These are phyloP conservation scores for Nothoprocta pentlandii DNA, from an alignment of 2,113 vertebrate species.

Conservation along the genomic window DNA sequence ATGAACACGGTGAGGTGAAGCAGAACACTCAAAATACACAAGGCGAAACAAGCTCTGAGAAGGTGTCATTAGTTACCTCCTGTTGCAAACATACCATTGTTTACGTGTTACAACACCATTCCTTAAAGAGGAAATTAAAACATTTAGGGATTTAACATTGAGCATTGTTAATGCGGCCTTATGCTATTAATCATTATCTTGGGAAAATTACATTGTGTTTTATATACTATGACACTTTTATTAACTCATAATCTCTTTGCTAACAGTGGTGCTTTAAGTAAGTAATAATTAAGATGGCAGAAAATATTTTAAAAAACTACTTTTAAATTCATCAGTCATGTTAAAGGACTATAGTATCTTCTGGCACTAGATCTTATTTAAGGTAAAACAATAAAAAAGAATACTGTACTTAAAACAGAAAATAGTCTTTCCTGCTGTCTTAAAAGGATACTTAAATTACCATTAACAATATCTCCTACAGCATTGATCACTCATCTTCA, in stretches of 20 bases:
- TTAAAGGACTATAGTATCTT: conserved; percentile 35
- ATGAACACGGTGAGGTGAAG: neutral
- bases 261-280: conserved; percentile 69
- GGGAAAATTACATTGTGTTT: conserved; percentile 78
- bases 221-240: conserved; percentile 77
- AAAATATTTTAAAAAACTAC: conserved; percentile 69
- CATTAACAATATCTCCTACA: neutral
- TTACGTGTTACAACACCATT: conserved; percentile 21
- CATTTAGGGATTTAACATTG: conserved; percentile 37
- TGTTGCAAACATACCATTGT: neutral
- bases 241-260: conserved; percentile 78
- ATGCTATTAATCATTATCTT: conserved; percentile 72
- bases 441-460: neutral
- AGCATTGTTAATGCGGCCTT: conserved; percentile 65
- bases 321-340: conserved; percentile 71
- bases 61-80: neutral
- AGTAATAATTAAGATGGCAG: conserved; percentile 73
- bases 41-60: neutral
- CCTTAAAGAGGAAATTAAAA: conserved; percentile 64
- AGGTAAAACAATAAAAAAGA: neutral
- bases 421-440: neutral
- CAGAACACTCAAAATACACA: neutral
- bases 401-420: neutral
- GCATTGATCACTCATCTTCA: neutral
- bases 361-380: neutral